Base-by-base conservation (phyloP, 2,888 invertebrate genomes). In the Mylabris sibirica region DNA sequence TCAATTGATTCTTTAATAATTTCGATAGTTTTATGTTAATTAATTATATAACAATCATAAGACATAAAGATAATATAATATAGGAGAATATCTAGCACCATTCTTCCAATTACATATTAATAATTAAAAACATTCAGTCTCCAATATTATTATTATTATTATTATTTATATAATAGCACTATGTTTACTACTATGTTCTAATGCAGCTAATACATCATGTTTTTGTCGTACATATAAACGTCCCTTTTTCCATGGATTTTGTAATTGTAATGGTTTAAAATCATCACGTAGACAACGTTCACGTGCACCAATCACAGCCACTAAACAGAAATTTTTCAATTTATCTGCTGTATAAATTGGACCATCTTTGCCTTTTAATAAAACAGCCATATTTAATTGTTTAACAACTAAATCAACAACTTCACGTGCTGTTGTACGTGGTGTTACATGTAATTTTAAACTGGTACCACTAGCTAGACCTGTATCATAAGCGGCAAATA, bases 191-290 rank as follows among this genome's bases (percentile, higher is more conserved):
- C 94, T 94, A 85, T 95, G 95, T 81, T 95, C 94, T 38, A 96
- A 87, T 17, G 96, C 96, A 34, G 96, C 96, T 60, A 96, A 86
- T 3, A 95, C 92, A 79, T 96, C 96, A 79, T 95, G 95, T 83
- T 96, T 96, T 82, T 95, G 93, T 63, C 98, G 87, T 3, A 99
- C 97, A 84, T 96, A 98, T 71, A 99, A 86, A 68, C 96, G 89
- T 0, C 98, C 98, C 81, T 95, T 95, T 73, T 95, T 92, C 98
- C 98, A 98, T 0, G 98, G 98, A 84, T 96, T 96, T 83, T 98
- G 97, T 65, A 99, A 87, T 78, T 95, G 94, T 22, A 99, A 87
- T 0, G 97, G 96, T 79, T 95, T 93, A 83, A 97, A 98, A 83
- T 98, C 98, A 80, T 98, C 97, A 4, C 97, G 87, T 6, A 99